Conservation (phyloP, 2,888 invertebrate genomes). For the Sminthurinus aureus region DNA sequence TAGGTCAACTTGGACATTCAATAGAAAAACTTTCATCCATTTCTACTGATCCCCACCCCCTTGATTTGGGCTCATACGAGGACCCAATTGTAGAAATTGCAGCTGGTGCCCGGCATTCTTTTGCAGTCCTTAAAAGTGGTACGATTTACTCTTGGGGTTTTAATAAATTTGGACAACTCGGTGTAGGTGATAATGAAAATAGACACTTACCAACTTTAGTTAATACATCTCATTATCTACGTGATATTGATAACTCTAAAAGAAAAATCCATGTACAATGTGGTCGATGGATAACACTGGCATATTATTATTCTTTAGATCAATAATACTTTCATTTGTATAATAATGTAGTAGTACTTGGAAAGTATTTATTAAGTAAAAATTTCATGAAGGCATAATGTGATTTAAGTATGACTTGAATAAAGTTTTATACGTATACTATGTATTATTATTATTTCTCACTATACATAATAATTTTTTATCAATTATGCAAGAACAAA, state of each 20-base stretch:
- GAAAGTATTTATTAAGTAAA: no score
- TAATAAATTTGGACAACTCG: constrained; percentile 52
- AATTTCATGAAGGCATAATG: no score
- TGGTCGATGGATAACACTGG: constrained; percentile 31
- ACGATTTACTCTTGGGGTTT: constrained; percentile 53
- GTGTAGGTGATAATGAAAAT: constrained; percentile 43
- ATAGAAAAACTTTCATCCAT: constrained; percentile 33
- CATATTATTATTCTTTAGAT: neutral
- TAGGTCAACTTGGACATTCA: constrained; percentile 72
- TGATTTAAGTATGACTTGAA: no score
- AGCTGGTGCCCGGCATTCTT: constrained; percentile 56
- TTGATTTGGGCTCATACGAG: constrained; percentile 54
- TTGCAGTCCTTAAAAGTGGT: constrained; percentile 52
- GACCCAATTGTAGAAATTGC: constrained; percentile 51
- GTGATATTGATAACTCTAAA: neutral
- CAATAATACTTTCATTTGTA: neutral
- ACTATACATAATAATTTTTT: no score
- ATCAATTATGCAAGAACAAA: no score
- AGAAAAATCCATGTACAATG: constrained; percentile 3
- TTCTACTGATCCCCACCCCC: constrained; percentile 50
- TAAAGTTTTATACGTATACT: no score
- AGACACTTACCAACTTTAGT: constrained; percentile 43
- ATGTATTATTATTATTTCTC: no score
- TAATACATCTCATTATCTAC: neutral
- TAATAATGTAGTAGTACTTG: neutral